phyloP scores from a whole-genome alignment of 2,113 vertebrate genomes.

The Sminthopsis crassicaudata region DNA sequence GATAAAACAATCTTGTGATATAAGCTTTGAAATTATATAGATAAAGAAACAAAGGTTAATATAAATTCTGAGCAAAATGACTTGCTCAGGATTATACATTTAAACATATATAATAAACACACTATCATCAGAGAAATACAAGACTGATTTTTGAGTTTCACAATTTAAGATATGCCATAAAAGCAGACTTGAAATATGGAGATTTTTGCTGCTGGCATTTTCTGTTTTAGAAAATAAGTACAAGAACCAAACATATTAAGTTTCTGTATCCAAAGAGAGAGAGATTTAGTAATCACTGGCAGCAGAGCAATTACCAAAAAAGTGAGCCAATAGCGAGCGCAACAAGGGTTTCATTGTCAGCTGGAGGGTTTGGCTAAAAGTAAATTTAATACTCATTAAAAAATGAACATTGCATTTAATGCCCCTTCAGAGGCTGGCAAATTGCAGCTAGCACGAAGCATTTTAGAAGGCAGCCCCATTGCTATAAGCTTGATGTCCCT shows the following conservation, averaged over 20 bases:
- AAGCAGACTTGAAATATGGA: slow-evolving; percentile 60
- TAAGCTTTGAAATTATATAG: not conserved
- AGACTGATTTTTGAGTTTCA: slow-evolving; percentile 59
- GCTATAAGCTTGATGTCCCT: slow-evolving; percentile 41
- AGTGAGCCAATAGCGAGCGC: slow-evolving; percentile 62
- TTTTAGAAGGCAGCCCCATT: slow-evolving; percentile 58
- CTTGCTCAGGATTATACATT: not conserved
- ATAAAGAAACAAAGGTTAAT: slow-evolving; percentile 14
- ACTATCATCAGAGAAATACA: not conserved
- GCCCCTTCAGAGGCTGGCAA: slow-evolving; percentile 72
- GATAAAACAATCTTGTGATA: not conserved
- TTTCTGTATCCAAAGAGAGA: slow-evolving; percentile 71
- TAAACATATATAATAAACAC: not conserved
- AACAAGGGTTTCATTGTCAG: slow-evolving; percentile 58
- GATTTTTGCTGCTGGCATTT: slow-evolving; percentile 49
- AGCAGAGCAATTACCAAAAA: slow-evolving; percentile 72
- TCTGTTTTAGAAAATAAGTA: slow-evolving; percentile 68
- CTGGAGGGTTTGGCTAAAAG: slow-evolving; percentile 81
- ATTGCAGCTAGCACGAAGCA: slow-evolving; percentile 65
- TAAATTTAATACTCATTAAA: slow-evolving; percentile 79
- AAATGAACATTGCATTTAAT: slow-evolving; percentile 73
- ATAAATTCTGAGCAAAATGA: slow-evolving; percentile 6
- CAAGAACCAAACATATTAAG: slow-evolving; percentile 61
- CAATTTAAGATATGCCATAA: slow-evolving; percentile 49
- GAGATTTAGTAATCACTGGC: slow-evolving; percentile 60